Evolutionary conservation across 2,797 vertebrate species (phyloP), one percentile per base, ranked within the genome.

Genomic region (Amazona finschi): DNA sequence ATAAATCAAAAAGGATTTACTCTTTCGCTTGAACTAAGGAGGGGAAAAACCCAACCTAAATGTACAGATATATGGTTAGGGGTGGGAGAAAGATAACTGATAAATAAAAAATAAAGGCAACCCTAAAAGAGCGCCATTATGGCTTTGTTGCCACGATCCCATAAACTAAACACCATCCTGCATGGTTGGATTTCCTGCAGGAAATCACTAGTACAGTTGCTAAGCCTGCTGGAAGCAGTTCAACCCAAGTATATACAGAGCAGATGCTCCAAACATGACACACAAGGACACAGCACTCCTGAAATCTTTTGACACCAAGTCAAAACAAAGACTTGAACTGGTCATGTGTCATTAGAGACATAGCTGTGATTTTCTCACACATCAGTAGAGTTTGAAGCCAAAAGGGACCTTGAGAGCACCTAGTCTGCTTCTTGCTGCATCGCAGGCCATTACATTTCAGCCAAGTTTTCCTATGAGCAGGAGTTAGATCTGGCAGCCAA

Each of bases 1-100:
- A 94, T 74, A 87, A 95, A 94, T 95, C 80, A 92, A 64, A 79
- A 93, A 73, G 57, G 72, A 87, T 92, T 95, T 77, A 89, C 75
- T 80, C 84, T 93, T 75, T 78, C 69, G 66, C 53, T 85, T 18
- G 25, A 93, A 74, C 16, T 36, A 84, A 64, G 62, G 55, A 71
- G 65, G 12, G 24, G 4, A 41, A 57, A 47, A 36, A 14, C 1
- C 0, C 11, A 49, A 43, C 44, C 20, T 0, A 57, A 49, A 77
- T n/a, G 58, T 49, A 71, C 27, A 78, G 74, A 71, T 28, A 44
- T 1, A 24, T 36, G 28, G 24, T 6, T 62, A 39, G 61, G 58
- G 70, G 27, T n/a, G 18, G 58, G 53, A 88, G 39, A 49, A 39
- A 82, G 69, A 19, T 58, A 93, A 46, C 16, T n/a, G 39, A 36